Base-by-base conservation (phyloP, 2,113 vertebrate species). In the Plotosus lineatus region DNA sequence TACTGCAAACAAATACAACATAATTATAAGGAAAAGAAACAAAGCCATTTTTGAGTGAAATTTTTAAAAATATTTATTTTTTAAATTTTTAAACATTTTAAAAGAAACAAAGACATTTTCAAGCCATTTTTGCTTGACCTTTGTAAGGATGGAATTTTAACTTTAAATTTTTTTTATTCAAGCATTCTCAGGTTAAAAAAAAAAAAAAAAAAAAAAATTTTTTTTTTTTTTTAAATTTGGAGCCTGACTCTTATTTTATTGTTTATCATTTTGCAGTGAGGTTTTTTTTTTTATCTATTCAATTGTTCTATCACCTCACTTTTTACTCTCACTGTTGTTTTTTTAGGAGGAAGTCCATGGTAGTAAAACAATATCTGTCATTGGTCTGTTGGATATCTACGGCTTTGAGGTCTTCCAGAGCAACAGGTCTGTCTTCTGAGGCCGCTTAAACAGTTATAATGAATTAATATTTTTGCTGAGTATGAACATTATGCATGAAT, bases 381-480 rank as follows among this genome's bases (percentile, higher is more conserved):
- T 99, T 9, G 98, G 98, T 15, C 92, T 99, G 75, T 91, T 99
- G 81, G 98, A 99, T 79, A 99, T 99, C 86, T 99, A 99, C 19
- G 98, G 98, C 2, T 99, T 99, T 82, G 98, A 99, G 82, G 96
- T 99, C 75, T 99, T 99, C 91, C 97, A 99, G 86, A 90, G 97
- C 88, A 99, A 99, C 92, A 98, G 97, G 97, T 97, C 58, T 89
- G 76, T 46, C 48, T 42, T 58, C 6, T 48, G 15, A 72, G n/a
- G 3, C 2, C 38, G 31, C 19, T 40, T 48, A 71, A 19, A 1
- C 44, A 48, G 14, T 71, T 6, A 3, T 19, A 14, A 3, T 31
- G 68, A 31, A 1, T 31, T 48, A 1, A 48, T n/a, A 7, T 48
- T 69, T 42, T 26, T 26, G 6, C 42, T 46, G 14, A 17, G n/a